Base-by-base conservation (phyloP, 2,113 vertebrate species). In the Lanius ludovicianus region DNA sequence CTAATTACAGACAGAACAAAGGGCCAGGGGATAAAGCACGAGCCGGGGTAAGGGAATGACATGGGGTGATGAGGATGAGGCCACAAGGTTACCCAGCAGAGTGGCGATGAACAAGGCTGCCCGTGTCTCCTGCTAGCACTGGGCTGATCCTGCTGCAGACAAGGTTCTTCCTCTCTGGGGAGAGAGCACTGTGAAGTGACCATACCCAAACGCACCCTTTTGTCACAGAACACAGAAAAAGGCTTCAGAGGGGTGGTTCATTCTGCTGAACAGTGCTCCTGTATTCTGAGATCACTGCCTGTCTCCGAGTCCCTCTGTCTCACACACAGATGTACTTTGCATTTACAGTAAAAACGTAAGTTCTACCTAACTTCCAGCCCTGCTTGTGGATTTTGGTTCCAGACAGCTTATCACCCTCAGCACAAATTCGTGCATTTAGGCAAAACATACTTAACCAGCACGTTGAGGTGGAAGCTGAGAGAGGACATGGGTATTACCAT, bases 1-100 rank as follows among this genome's bases (percentile, higher is more conserved):
- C 30, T 87, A 94, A 96, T 95, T 92, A 23, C 69, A 71, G 60
- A 5, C 44, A 53, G 71, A 39, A 93, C 73, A 95, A 96, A 90
- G 64, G 85, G 52, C n/a, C 68, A 83, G 64, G 27, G 87, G 56
- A 93, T 74, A 15, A 52, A 92, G 71, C 71, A 91, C 1, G 20
- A 80, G 56, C 44, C 7, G 37, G 84, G 70, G 33, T 62, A 55
- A 69, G 84, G 63, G 78, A 88, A 49, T 88, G 78, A 70, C 37
- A 21, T 0, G 5, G 75, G 60, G 19, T 75, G 74, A 86, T 69
- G 79, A 56, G 68, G 53, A 53, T 41, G 69, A 89, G 93, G 96
- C 69, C 93, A 92, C 57, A 41, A 25, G 79, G 83, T 89, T 96
- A 94, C 69, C 65, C 56, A 80, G 85, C 71, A 93, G 69, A 80